phyloP scores from a whole-genome alignment of 1,140 invertebrate genomes.

The Lasioglossum baleicum region DNA sequence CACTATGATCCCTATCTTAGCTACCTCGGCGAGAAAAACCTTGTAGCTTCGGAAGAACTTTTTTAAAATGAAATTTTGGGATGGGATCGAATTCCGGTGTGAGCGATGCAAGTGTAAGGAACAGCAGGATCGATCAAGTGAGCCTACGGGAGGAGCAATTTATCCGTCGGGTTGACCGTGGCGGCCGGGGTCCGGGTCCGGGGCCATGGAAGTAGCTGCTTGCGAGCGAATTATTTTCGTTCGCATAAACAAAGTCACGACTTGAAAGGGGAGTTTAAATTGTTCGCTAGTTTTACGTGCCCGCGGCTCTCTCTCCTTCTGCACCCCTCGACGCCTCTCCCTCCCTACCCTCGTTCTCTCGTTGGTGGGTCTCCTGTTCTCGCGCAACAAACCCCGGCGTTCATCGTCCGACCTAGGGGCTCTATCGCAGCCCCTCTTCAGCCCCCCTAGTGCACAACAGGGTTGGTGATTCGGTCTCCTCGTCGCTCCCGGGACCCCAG shows the following conservation, averaged over 20 bases:
- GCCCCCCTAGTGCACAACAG: background rate
- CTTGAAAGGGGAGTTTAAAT: slow-evolving; percentile 77
- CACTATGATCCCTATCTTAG: too few species aligned
- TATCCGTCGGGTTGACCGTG: background rate
- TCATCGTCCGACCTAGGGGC: background rate
- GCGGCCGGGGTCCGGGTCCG: too few species aligned
- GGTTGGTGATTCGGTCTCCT: background rate
- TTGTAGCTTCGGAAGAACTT: too few species aligned
- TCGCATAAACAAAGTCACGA: slow-evolving; percentile 76
- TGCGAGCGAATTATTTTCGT: slow-evolving; percentile 75
- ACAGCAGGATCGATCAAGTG: too few species aligned
- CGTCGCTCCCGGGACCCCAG: slow-evolving; percentile 1
- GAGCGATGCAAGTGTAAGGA: too few species aligned
- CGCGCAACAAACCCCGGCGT: background rate
- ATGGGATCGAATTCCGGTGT: too few species aligned
- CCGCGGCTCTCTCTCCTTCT: slow-evolving; percentile 51
- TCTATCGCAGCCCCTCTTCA: background rate
- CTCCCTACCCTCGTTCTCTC: background rate
- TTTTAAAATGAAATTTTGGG: too few species aligned
- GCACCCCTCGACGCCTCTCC: background rate
- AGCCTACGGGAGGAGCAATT: background rate
- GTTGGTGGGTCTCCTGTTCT: background rate
- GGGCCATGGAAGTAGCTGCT: background rate
- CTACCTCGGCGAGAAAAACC: too few species aligned
- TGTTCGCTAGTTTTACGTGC: slow-evolving; percentile 74